Evolutionary conservation across 2,113 vertebrate genomes (phyloP), one percentile per base, ranked within the genome.

Genomic region (Anser cygnoides): DNA sequence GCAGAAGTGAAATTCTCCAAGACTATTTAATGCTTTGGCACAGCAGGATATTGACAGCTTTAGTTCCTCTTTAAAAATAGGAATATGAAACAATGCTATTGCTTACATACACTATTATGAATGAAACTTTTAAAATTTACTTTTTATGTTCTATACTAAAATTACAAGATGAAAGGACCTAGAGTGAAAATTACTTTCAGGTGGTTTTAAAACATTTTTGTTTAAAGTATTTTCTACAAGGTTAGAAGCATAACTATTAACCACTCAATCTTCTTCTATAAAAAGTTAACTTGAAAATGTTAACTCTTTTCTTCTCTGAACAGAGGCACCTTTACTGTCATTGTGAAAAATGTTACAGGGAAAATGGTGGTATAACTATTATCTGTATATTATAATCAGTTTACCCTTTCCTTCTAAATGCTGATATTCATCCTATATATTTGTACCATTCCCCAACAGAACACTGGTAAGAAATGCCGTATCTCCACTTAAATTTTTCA

Each of bases 1-100:
- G 89, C 7, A 84, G 18, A 95, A 81, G 19, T 95, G 73, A 95
- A 88, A 85, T 89, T 78, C 79, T 46, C 43, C 22, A 90, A 79
- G 44, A 79, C 6, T n/a, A 21, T 11, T 66, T 52, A 72, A 68
- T 15, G 25, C 3, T 52, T 49, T 29, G 23, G 25, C 26, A 86
- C 29, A 84, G 57, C 22, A 86, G 26, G n/a, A 57, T 33, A 76
- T 37, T 66, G 11, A 63, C 1, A 87, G 41, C 28, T 82, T 25
- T 72, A 25, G 7, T 22, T 49, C 26, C 19, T 72, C 49, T 68
- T 90, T 11, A 71, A 75, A 76, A 94, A 29, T 0, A 91, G n/a
- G 15, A 61, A 7, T 39, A 84, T 33, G 9, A 35, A 89, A 46
- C 25, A 83, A 29, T 9, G 77, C 5, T 31, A 58, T 7, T 31